Evolutionary conservation across 2,888 invertebrate genomes (phyloP).

Genomic region (Phalangium opilio): DNA sequence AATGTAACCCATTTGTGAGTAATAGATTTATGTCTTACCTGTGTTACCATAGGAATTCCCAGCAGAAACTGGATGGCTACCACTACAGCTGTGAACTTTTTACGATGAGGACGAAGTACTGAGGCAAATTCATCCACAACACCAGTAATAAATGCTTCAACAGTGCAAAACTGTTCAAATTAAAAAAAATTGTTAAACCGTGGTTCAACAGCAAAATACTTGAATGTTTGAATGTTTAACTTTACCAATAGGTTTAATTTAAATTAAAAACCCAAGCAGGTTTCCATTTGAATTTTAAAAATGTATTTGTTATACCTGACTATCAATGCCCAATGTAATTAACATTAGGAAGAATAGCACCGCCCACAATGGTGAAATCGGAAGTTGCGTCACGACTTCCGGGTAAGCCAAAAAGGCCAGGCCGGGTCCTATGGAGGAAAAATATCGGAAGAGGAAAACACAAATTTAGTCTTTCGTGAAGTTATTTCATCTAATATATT

Average conservation of each 20-base stretch:
- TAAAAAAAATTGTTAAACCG: background rate
- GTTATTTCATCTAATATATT: too few relatives aligned
- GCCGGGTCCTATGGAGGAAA: conserved; percentile 30
- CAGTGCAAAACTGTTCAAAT: conserved; percentile 22
- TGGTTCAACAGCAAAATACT: too few relatives aligned
- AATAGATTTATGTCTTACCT: too few relatives aligned
- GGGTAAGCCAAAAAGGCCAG: conserved; percentile 30
- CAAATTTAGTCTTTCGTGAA: too few relatives aligned
- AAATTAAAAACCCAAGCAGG: too few relatives aligned
- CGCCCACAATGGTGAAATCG: conserved; percentile 33
- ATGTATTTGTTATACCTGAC: conserved; percentile 50
- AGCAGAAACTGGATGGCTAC: conserved; percentile 65
- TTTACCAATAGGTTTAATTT: too few relatives aligned
- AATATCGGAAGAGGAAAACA: conserved; percentile 15
- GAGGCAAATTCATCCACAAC: conserved; percentile 17
- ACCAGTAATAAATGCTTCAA: conserved; percentile 16
- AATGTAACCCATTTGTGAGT: too few relatives aligned
- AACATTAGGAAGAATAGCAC: conserved; percentile 81
- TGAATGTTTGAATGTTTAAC: too few relatives aligned
- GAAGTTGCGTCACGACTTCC: conserved; percentile 28
- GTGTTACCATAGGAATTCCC: conserved; percentile 72
- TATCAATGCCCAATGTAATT: conserved; percentile 68
- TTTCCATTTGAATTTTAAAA: too few relatives aligned
- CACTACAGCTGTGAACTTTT: conserved; percentile 42
- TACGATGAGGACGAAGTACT: conserved; percentile 13